Percentiles rank a stretch among this genome's conserved stretches.
Conservation (phyloP, 1,140 invertebrate genomes). For the Aphidius gifuensis region DNA sequence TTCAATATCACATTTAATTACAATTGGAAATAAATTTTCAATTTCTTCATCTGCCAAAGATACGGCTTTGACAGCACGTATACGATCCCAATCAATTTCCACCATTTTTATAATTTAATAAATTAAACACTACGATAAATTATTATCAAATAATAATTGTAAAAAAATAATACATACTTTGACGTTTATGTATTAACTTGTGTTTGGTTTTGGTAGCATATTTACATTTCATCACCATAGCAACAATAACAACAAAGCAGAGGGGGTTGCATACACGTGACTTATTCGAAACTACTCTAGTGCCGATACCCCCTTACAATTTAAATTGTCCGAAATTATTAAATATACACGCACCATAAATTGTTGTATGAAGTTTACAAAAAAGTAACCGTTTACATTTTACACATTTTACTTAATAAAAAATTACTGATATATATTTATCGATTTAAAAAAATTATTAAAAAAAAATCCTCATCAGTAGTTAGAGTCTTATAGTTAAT, state of each 20-base stretch:
- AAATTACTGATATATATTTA: too few species aligned
- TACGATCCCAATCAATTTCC: constrained; percentile 61
- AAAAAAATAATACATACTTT: constrained; percentile 4
- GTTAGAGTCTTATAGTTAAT: too few species aligned
- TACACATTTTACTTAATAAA: too few species aligned
- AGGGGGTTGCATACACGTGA: constrained; percentile 9
- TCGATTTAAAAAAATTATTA: too few species aligned
- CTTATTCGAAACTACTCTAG: not conserved
- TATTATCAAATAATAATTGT: not conserved
- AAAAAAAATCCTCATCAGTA: too few species aligned
- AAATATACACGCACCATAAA: too few species aligned
- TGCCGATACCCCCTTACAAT: too few species aligned
- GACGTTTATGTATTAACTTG: constrained; percentile 20
- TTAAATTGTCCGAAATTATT: too few species aligned
- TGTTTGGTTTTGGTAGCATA: not conserved
- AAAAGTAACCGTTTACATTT: too few species aligned
- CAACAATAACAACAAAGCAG: constrained; percentile 7
- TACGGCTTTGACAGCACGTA: constrained; percentile 56
- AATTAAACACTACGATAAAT: constrained; percentile 11
- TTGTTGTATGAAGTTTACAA: too few species aligned
- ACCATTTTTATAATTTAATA: constrained; percentile 40
- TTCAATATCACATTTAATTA: constrained; percentile 60
- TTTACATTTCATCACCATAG: constrained; percentile 5
- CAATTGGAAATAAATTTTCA: constrained; percentile 60
- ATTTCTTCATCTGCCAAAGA: constrained; percentile 60